Evolutionary conservation across 2,113 vertebrate genomes (phyloP).

Genomic region (Alexandromys fortis): DNA sequence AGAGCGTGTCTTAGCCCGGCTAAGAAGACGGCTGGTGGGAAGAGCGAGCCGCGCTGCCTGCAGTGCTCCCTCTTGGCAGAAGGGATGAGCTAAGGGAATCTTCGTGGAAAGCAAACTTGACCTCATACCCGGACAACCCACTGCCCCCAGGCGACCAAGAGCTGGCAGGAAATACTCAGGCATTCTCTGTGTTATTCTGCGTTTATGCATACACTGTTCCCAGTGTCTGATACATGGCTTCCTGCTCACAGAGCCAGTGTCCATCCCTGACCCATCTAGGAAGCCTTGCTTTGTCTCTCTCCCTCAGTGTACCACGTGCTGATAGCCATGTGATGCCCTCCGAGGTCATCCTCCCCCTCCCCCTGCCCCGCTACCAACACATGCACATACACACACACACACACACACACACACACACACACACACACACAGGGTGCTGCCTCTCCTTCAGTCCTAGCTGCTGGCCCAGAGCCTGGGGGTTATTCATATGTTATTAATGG

Average conservation of each 20-base stretch:
- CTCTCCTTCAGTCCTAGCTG: not conserved
- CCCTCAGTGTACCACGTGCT: not conserved
- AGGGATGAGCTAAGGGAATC: not conserved
- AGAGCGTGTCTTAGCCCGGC: not conserved
- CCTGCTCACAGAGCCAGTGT: not conserved
- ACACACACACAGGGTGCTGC: not conserved
- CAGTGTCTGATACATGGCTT: not conserved
- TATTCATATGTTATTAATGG: not conserved
- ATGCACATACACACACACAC: not conserved
- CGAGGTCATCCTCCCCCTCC: not conserved
- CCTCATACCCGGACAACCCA: slow-evolving; percentile 30
- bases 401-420: not conserved
- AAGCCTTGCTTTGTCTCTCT: not conserved
- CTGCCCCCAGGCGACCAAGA: not conserved
- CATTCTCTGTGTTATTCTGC: not conserved
- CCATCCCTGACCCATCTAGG: not conserved
- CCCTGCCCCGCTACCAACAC: not conserved
- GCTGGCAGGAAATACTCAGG: not conserved
- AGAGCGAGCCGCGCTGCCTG: not conserved
- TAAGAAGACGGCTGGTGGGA: no score
- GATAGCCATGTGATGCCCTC: accelerated
- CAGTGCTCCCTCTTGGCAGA: not conserved
- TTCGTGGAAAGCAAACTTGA: not conserved
- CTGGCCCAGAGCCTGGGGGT: not conserved
- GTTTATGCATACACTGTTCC: not conserved